phyloP scores from a whole-genome alignment of 2,888 invertebrate species.

The Eutolmus rufibarbis region DNA sequence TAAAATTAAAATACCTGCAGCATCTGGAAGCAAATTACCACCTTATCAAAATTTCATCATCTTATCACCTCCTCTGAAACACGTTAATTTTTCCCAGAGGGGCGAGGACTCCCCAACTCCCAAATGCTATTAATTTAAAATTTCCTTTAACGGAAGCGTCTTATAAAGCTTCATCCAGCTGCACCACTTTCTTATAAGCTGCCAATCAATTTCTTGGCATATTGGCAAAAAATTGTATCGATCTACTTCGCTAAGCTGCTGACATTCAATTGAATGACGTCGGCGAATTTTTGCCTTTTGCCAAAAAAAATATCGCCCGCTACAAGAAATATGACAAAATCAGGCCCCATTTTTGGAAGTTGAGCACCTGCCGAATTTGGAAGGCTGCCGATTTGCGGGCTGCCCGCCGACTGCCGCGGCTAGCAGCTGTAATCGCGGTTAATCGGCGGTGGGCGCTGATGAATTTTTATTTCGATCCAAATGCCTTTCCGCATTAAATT shows the following conservation, averaged over 20 bases:
- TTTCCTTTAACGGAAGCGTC: background rate
- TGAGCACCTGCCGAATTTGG: background rate
- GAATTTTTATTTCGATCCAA: constrained; percentile 5
- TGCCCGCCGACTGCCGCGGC: background rate
- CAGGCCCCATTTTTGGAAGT: background rate
- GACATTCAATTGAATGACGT: background rate
- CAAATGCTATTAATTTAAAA: background rate
- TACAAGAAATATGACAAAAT: background rate
- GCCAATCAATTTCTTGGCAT: background rate
- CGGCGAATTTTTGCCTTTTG: background rate
- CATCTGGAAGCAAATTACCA: background rate
- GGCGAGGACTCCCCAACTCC: background rate
- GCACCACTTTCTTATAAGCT: background rate
- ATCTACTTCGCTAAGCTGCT: background rate
- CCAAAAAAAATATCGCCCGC: background rate
- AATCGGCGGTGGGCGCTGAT: constrained; percentile 6
- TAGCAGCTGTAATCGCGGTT: background rate
- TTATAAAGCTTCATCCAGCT: background rate
- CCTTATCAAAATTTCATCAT: background rate
- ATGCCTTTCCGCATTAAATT: constrained; percentile 14
- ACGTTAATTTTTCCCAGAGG: background rate
- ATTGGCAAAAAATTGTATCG: background rate
- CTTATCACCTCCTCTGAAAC: background rate
- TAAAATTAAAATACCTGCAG: background rate
- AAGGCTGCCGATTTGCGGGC: background rate